A percentile compares a stretch with the other conserved stretches of the same genome.
phyloP scores from a whole-genome alignment of 2,113 vertebrate genomes.

The Psilopogon haemacephalus region DNA sequence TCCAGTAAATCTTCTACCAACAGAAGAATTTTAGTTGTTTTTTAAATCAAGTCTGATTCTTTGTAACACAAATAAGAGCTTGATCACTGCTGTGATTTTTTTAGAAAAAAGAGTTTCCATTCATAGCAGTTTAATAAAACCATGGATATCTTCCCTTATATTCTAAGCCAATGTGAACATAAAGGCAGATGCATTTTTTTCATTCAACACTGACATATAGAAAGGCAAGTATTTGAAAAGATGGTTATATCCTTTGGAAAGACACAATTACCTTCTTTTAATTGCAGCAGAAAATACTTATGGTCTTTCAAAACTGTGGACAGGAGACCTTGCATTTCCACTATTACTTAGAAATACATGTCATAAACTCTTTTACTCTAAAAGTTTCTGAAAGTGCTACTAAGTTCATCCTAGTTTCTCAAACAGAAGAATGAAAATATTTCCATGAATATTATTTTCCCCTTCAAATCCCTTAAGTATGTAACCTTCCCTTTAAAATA shows the following conservation, averaged over 20 bases:
- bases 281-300: neutral
- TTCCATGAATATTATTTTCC: neutral
- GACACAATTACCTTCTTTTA: neutral
- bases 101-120: neutral
- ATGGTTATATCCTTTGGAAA: neutral
- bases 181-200: neutral
- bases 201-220: neutral
- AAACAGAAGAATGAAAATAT: neutral
- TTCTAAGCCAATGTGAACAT: neutral
- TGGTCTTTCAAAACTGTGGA: neutral
- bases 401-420: neutral
- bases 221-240: neutral
- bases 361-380: neutral
- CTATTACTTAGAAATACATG: neutral
- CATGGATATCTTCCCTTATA: neutral
- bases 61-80: neutral
- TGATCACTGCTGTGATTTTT: neutral
- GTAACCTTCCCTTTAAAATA: neutral
- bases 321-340: neutral
- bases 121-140: neutral
- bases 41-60: slow-evolving; percentile 8
- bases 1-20: neutral
- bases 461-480: neutral
- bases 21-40: neutral
- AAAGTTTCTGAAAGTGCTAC: neutral